Percentiles rank a stretch among this genome's conserved stretches.
phyloP scores from a whole-genome alignment of 1,140 invertebrate genomes.

The Palaemon carinicauda region DNA sequence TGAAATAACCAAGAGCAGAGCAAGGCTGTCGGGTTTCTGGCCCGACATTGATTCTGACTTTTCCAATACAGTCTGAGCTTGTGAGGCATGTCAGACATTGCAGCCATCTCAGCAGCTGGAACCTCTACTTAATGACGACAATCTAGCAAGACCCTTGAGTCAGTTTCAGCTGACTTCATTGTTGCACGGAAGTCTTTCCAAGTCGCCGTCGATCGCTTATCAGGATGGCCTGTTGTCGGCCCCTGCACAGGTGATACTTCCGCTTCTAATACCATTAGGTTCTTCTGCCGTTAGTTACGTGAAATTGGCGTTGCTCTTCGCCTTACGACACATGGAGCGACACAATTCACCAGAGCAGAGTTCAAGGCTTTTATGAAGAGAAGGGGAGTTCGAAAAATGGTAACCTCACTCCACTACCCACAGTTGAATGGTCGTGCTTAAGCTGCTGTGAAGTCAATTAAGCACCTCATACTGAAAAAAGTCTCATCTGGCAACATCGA shows the following conservation, averaged over 20 bases:
- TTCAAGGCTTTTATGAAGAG: too few species aligned
- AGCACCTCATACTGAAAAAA: too few species aligned
- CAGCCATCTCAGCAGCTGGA: background rate
- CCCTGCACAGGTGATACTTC: background rate
- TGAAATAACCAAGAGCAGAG: background rate
- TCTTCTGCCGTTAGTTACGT: too few species aligned
- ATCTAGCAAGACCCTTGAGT: background rate
- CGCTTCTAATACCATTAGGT: background rate
- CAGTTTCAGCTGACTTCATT: background rate
- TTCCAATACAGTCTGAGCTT: background rate
- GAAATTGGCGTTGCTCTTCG: too few species aligned
- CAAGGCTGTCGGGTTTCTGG: too few species aligned
- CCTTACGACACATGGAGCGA: too few species aligned
- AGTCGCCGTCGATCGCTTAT: background rate
- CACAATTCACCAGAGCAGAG: too few species aligned
- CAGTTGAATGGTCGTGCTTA: too few species aligned
- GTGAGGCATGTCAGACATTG: background rate
- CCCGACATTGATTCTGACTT: background rate
- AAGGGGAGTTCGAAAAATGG: too few species aligned
- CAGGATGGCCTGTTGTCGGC: background rate
- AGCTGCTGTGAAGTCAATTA: too few species aligned
- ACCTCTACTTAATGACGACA: background rate
- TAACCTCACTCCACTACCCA: too few species aligned
- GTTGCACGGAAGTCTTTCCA: background rate
- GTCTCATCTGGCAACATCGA: too few species aligned